These are phyloP conservation scores for Sturnira hondurensis DNA, from an alignment of 2,113 vertebrate genomes.

Conservation along the genomic window DNA sequence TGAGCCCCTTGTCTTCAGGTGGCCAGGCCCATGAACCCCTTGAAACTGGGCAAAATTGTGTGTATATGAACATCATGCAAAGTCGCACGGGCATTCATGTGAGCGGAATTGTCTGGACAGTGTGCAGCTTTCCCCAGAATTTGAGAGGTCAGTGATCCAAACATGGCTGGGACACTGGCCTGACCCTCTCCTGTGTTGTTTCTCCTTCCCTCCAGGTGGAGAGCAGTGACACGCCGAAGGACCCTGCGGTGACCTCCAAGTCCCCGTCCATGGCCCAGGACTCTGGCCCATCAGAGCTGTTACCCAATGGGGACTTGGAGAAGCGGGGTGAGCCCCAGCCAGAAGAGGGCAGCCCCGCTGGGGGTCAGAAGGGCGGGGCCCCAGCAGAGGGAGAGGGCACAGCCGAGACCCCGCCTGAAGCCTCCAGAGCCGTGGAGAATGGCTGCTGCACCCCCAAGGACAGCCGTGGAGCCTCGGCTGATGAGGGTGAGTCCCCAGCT, in stretches of 20 bases:
- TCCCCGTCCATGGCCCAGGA: conserved; percentile 82
- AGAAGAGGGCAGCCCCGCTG: conserved; percentile 82
- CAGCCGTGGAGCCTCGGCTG: conserved; percentile 82
- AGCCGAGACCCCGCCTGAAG: conserved; percentile 75
- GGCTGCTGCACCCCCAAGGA: conserved; percentile 86
- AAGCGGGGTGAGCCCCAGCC: conserved; percentile 76
- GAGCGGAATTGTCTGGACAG: not conserved
- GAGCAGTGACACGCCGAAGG: conserved; percentile 84
- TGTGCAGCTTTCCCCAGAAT: not conserved
- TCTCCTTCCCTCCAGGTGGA: conserved; percentile 82
- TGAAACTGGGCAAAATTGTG: not conserved
- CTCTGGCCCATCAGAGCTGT: conserved; percentile 81
- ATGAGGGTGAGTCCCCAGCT: conserved; percentile 83
- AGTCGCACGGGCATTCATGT: not conserved
- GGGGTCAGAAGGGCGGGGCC: conserved; percentile 75
- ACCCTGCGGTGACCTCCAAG: conserved; percentile 81
- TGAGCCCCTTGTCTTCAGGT: not conserved
- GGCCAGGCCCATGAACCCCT: not conserved
- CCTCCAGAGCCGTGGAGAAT: conserved; percentile 87
- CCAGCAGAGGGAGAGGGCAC: conserved; percentile 82
- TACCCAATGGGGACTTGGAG: conserved; percentile 92
- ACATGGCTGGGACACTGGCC: accelerated
- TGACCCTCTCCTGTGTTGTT: not conserved
- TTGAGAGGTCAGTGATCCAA: not conserved
- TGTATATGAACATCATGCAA: not conserved